Conservation (phyloP, 2,113 vertebrate species). For the Silurus asotus region DNA sequence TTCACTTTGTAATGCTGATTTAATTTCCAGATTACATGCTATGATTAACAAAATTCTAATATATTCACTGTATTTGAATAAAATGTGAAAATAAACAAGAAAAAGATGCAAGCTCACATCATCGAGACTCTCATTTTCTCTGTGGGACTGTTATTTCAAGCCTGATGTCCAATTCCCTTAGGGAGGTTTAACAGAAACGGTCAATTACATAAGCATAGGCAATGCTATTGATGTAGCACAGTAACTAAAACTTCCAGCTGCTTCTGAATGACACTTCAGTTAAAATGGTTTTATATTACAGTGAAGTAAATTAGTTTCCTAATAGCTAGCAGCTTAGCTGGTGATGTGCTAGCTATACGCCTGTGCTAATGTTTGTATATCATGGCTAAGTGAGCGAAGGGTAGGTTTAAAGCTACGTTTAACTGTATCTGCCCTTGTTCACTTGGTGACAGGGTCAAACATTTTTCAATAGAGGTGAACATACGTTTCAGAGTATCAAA, state of each 20-base stretch:
- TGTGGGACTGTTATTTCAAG: neutral
- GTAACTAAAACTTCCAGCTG: conserved; percentile 30
- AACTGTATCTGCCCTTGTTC: conserved; percentile 66
- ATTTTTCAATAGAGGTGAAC: conserved; percentile 70
- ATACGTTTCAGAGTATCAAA: conserved; percentile 65
- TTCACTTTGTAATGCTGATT: neutral
- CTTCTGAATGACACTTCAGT: conserved; percentile 34
- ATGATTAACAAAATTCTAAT: neutral
- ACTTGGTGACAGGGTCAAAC: conserved; percentile 72
- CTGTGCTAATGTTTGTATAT: conserved; percentile 20
- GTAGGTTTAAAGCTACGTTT: conserved; percentile 52
- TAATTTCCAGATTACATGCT: conserved; percentile 18
- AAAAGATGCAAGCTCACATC: neutral
- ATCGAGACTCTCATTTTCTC: neutral
- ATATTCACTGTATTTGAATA: neutral
- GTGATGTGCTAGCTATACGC: neutral
- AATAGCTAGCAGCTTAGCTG: conserved; percentile 33
- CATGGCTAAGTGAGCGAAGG: conserved; percentile 23
- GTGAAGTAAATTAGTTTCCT: conserved; percentile 33
- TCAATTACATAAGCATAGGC: conserved; percentile 29
- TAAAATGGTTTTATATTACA: conserved; percentile 22
- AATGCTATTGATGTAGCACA: conserved; percentile 11
- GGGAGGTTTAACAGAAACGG: conserved; percentile 20
- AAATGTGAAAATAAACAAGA: neutral
- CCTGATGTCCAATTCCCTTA: neutral